These are phyloP conservation scores for Micromesistius poutassou DNA, from an alignment of 2,797 vertebrate genomes.

Conservation along the genomic window DNA sequence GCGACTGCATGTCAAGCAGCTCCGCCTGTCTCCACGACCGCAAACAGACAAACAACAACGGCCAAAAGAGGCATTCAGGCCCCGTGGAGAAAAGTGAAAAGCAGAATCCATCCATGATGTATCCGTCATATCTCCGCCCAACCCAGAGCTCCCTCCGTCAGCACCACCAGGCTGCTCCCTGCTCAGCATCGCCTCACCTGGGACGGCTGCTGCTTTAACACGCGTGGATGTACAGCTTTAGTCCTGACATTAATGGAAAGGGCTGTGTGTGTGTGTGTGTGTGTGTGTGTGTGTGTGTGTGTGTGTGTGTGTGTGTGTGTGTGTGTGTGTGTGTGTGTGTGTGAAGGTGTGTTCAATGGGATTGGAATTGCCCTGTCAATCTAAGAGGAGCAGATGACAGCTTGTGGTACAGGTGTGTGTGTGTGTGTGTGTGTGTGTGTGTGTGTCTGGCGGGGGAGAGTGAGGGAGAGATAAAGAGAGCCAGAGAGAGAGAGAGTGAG, in stretches of 20 bases:
- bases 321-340: slow-evolving; percentile 22
- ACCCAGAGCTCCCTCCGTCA: background rate
- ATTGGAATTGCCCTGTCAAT: slow-evolving; percentile 65
- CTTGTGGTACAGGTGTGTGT: slow-evolving; percentile 44
- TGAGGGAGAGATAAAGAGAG: slow-evolving; percentile 33
- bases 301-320: slow-evolving; percentile 16
- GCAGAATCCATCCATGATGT: background rate
- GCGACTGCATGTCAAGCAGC: background rate
- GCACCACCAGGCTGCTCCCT: slow-evolving; percentile 27
- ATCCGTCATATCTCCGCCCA: background rate
- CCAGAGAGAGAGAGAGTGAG: background rate
- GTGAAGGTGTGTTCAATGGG: slow-evolving; percentile 19
- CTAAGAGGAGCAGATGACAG: slow-evolving; percentile 52
- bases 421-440: background rate
- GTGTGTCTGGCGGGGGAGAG: slow-evolving; percentile 15
- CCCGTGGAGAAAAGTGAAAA: background rate
- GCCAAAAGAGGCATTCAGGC: background rate
- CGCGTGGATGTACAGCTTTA: background rate
- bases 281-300: slow-evolving; percentile 14
- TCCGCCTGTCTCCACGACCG: background rate
- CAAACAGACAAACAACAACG: background rate
- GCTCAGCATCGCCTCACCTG: slow-evolving; percentile 56
- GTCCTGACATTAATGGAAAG: background rate
- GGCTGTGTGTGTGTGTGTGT: slow-evolving; percentile 13
- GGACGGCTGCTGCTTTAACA: background rate